phyloP scores from a whole-genome alignment of 2,888 invertebrate species.

The Apamea sordens region DNA sequence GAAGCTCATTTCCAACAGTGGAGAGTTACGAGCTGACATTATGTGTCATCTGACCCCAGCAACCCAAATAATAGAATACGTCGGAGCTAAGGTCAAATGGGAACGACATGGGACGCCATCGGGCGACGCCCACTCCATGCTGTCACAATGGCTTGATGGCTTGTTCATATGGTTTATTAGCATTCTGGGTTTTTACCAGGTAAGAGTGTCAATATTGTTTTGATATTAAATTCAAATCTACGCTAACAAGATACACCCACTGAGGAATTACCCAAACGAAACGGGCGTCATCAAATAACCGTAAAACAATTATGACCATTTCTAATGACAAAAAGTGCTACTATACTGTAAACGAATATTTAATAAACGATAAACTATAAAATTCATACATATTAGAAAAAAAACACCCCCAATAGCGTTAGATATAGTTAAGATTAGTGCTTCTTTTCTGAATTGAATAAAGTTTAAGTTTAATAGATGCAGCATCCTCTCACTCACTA shows the following conservation, averaged over 20 bases:
- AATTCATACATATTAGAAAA: not conserved
- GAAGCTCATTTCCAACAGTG: slow-evolving; percentile 4
- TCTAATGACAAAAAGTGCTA: not conserved
- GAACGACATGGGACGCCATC: slow-evolving; percentile 24
- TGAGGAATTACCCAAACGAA: slow-evolving; percentile 5
- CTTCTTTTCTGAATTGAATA: too few species aligned
- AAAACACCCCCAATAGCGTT: not conserved
- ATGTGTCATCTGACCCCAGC: slow-evolving; percentile 48
- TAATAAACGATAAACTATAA: not conserved
- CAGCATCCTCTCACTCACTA: not conserved
- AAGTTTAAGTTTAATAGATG: too few species aligned
- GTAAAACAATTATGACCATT: not conserved
- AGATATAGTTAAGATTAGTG: not conserved
- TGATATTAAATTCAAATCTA: slow-evolving; percentile 18
- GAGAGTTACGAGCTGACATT: not conserved
- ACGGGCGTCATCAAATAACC: not conserved
- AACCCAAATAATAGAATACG: slow-evolving; percentile 40
- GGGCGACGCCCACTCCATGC: slow-evolving; percentile 31
- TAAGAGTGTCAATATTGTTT: not conserved
- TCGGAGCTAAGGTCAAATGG: slow-evolving; percentile 35
- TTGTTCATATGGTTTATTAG: slow-evolving; percentile 18
- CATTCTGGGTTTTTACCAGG: slow-evolving; percentile 7
- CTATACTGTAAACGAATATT: not conserved
- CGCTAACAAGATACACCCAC: not conserved
- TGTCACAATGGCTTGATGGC: slow-evolving; percentile 1